Evolutionary conservation across 2,113 vertebrate species (phyloP).

Genomic region (Gallinago jamesoni): DNA sequence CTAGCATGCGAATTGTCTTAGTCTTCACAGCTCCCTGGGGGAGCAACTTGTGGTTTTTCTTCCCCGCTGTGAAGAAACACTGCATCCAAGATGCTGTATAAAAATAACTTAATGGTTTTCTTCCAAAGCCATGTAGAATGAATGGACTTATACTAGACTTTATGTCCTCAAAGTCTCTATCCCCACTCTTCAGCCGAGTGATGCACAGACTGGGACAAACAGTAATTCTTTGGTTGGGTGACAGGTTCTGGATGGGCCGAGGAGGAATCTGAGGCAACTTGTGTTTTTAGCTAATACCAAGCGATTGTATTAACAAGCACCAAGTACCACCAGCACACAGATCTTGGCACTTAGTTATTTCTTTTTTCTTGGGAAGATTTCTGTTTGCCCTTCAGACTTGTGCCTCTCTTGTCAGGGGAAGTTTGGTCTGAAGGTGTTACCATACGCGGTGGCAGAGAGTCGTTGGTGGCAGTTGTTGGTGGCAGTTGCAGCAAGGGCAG

Average conservation of each 20-base stretch:
- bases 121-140: not conserved
- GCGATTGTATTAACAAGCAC: not conserved
- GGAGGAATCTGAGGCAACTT: not conserved
- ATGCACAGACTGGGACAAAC: not conserved
- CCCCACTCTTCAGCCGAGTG: not conserved
- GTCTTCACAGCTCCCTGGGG: not conserved
- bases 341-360: not conserved
- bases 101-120: not conserved
- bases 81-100: not conserved
- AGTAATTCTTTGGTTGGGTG: not conserved
- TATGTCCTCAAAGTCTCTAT: not conserved
- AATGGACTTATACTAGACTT: not conserved
- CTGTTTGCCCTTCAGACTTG: not conserved
- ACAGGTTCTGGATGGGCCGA: not conserved
- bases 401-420: fast-evolving
- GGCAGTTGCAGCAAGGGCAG: not conserved
- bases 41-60: not conserved
- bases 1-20: not conserved
- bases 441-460: not conserved
- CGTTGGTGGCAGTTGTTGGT: not conserved
- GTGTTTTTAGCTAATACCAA: not conserved
- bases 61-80: not conserved
- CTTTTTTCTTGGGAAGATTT: not conserved
- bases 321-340: no score
- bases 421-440: not conserved